Base-by-base conservation (phyloP, 2,113 vertebrate genomes). In the Thinocorus orbignyianus region DNA sequence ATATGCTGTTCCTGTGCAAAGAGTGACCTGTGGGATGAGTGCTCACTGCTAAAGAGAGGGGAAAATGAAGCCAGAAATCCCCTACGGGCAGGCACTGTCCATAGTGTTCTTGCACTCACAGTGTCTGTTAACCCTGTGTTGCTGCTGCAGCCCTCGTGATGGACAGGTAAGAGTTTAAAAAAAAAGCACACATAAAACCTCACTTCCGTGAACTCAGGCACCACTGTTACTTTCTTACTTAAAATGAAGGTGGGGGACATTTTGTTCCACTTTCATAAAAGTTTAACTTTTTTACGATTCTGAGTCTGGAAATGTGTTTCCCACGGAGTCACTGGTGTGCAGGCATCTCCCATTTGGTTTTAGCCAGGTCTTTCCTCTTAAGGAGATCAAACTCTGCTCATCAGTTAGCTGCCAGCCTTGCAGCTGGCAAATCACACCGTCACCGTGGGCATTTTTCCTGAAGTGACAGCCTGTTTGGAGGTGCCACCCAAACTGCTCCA, bases 401-500 rank as follows among this genome's bases (percentile, higher is more conserved):
- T 88, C 92, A 52, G 1, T 77, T 83, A 92, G 23, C 46, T 88
- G 91, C 57, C 84, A 90, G 41, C 84, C 86, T 68, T 79, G 35
- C 30, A 91, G 39, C 57, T 91, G 73, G 41, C 76, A 94, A 46
- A 55, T 84, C 39, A 26, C 80, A 91, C 82, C 72, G 46, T 51
- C 49, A 81, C 39, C 25, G 17, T 9, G 39, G 57, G 51, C 52
- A 31, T 41, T 74, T 49, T 33, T 87, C 31, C 46, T 79, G 46
- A 35, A 33, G 42, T 8, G 26, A 42, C 95, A 79, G 52, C 55
- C 74, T 71, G 24, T 78, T 86, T 3, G 7, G 51, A 83, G 60
- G 33, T 49, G 3, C 1, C 1, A 62, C 60, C 16, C 0, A 0
- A 79, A 48, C 64, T 3, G 1, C 13, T 5, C 0, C 2, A 1